Conservation (phyloP, 2,113 vertebrate genomes). For the Callocephalon fimbriatum region DNA sequence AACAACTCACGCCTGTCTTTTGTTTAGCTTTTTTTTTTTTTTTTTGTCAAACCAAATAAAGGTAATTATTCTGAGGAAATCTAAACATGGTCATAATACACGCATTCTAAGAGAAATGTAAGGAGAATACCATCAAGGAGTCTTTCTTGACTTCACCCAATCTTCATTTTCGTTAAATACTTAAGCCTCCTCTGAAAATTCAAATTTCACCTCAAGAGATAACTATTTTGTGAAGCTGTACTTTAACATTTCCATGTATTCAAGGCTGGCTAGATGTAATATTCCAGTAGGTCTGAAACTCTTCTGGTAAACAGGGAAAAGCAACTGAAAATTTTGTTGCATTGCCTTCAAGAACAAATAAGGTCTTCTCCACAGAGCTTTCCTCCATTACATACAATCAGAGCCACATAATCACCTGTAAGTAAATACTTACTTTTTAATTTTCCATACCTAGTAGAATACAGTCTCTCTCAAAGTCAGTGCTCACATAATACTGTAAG, state of each 20-base stretch:
- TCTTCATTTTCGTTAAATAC: background rate
- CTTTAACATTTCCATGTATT: background rate
- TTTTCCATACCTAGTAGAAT: background rate
- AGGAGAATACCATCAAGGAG: background rate
- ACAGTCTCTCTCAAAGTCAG: background rate
- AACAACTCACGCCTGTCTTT: background rate
- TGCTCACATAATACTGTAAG: background rate
- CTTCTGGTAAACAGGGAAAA: background rate
- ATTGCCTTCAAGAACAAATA: background rate
- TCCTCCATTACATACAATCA: background rate
- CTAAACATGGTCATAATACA: background rate
- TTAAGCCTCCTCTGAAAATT: background rate
- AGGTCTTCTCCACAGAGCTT: rapidly evolving
- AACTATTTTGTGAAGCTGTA: background rate
- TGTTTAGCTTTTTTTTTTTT: background rate
- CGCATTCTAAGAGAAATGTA: background rate
- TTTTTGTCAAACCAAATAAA: background rate
- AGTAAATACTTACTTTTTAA: background rate
- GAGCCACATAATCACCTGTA: background rate
- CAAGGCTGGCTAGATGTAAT: background rate
- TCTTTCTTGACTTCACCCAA: background rate
- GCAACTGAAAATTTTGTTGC: background rate
- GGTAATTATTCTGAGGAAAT: background rate
- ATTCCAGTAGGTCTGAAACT: background rate
- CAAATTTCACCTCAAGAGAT: background rate